phyloP scores from a whole-genome alignment of 2,888 invertebrate species.

The Mythimna albipuncta region DNA sequence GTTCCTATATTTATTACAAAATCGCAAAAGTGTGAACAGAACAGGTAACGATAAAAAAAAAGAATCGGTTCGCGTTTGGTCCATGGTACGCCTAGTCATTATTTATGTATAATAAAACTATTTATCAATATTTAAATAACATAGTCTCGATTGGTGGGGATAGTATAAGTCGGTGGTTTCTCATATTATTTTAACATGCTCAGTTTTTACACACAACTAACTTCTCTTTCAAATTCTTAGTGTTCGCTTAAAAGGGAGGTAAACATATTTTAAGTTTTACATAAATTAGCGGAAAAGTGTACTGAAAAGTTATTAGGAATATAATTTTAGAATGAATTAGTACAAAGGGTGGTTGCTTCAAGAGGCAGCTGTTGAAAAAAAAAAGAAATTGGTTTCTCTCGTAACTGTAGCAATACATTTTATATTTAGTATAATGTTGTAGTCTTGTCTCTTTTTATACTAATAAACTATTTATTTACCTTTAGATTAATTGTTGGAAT shows the following conservation, averaged over 20 bases:
- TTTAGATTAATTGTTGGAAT: slow-evolving; percentile 83
- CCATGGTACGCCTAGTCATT: slow-evolving; percentile 89
- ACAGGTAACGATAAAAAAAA: slow-evolving; percentile 64
- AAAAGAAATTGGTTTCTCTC: slow-evolving; percentile 79
- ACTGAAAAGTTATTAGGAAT: slow-evolving; percentile 64
- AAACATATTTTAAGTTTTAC: slow-evolving; percentile 61
- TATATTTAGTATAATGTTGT: slow-evolving; percentile 77
- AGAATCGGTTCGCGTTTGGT: slow-evolving; percentile 79
- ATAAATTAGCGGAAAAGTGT: slow-evolving; percentile 69
- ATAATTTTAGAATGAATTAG: slow-evolving; percentile 76
- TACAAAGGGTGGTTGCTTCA: slow-evolving; percentile 79
- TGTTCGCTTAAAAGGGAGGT: slow-evolving; percentile 54
- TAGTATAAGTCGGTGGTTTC: slow-evolving; percentile 72
- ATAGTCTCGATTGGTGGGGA: slow-evolving; percentile 77
- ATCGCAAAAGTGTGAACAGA: slow-evolving; percentile 73
- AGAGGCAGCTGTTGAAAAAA: slow-evolving; percentile 71
- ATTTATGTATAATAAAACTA: slow-evolving; percentile 84
- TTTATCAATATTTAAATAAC: slow-evolving; percentile 82
- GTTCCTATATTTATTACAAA: slow-evolving; percentile 88
- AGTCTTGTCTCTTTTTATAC: slow-evolving; percentile 76
- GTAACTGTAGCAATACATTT: slow-evolving; percentile 80
- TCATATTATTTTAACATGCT: slow-evolving; percentile 73
- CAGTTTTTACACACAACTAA: slow-evolving; percentile 62
- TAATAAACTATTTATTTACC: slow-evolving; percentile 79
- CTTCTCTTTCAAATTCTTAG: slow-evolving; percentile 55